Percentiles rank a stretch among this genome's conserved stretches.
phyloP scores from a whole-genome alignment of 2,113 vertebrate genomes.

The Varanus salvator region DNA sequence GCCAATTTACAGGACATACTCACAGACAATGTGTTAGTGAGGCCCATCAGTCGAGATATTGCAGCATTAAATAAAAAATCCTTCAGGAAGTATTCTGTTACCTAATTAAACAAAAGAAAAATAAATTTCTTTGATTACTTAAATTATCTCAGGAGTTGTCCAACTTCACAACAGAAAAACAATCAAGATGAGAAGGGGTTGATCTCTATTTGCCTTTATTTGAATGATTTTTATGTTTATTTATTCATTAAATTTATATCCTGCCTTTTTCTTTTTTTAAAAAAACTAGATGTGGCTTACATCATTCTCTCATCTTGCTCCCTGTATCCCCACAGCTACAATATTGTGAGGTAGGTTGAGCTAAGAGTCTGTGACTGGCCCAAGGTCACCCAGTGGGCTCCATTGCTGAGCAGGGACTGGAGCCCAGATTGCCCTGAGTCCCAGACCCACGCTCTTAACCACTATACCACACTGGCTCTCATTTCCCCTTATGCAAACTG shows the following conservation, averaged over 20 bases:
- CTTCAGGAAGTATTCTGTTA: conserved; percentile 88
- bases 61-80: conserved; percentile 91
- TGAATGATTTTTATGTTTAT: neutral
- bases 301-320: no score
- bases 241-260: no score
- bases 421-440: no score
- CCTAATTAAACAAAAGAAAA: conserved; percentile 74
- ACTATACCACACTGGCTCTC: no score
- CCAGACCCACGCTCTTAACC: no score
- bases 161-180: neutral
- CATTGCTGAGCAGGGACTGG: no score
- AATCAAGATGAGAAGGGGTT: neutral
- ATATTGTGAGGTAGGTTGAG: no score
- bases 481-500: neutral
- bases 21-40: conserved; percentile 87
- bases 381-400: no score
- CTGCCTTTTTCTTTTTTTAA: no score
- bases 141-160: neutral
- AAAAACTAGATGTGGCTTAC: no score
- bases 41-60: conserved; percentile 92
- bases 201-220: neutral
- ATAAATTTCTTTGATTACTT: neutral
- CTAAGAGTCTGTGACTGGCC: no score
- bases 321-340: no score
- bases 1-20: conserved; percentile 59